Evolutionary conservation across 2,888 invertebrate species (phyloP), one percentile per base, ranked within the genome.

Genomic region (Polyommatus iphigenia): DNA sequence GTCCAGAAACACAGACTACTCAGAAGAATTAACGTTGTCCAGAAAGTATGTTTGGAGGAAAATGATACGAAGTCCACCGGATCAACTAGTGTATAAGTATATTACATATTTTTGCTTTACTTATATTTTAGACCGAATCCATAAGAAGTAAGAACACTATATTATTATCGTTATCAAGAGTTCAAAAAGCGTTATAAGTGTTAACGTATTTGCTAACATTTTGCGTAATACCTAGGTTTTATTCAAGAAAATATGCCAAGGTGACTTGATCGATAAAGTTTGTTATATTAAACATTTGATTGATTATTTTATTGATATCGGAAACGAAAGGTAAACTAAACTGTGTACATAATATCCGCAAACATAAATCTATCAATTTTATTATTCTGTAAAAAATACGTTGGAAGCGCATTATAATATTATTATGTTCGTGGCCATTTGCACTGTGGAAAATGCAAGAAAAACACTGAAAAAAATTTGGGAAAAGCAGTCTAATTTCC

Each of bases 221-320:
- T 62, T 24, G 7, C 62, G 24, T 20, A 76, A 76, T 76, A 76
- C 59, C 59, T 67, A 41, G 67, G 36, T 46, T 20, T n/a, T 62
- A 20, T 76, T 46, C 36, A 62, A 62, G 46, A 20, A 76, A 59
- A 32, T 71, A 59, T 71, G 36, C 54, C 77, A 77, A 72, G 77
- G 77, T 71, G 71, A 57, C 36, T 54, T 54, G 29, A 57, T 71
- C 77, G 36, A 77, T 77, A 77, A 77, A 77, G 32, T 54, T 71
- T 50, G 71, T 77, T 77, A 36, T 54, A 32, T 50, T 71, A 54
- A 32, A 72, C 71, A 72, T 71, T 71, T 77, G 71, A 77, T 71
- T 71, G 77, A 77, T 77, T 77, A 72, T 77, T 77, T 77, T 77
- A 77, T 77, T 77, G 71, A 77, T 71, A 77, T 71, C 77, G 77